phyloP scores from a whole-genome alignment of 2,113 vertebrate genomes.

The Phycodurus eques region DNA sequence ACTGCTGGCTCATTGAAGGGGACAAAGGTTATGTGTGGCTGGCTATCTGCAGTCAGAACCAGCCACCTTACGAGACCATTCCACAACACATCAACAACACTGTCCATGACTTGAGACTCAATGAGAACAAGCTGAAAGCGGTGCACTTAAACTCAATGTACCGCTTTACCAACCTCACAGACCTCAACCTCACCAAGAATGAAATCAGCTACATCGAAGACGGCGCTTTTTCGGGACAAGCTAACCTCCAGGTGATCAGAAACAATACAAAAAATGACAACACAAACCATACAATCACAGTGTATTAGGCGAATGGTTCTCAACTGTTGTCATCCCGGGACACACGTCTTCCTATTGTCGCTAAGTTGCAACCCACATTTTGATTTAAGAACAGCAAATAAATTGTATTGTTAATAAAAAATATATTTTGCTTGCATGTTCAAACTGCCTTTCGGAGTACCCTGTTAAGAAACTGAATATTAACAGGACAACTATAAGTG shows the following conservation, averaged over 20 bases:
- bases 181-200: conserved; percentile 98
- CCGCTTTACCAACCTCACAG: conserved; percentile 96
- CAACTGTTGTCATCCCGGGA: too few species aligned
- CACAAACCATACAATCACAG: neutral
- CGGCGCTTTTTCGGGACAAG: conserved; percentile 92
- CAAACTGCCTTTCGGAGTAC: too few species aligned
- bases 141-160: conserved; percentile 92
- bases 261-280: neutral
- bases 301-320: neutral
- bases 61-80: conserved; percentile 96
- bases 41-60: conserved; percentile 99
- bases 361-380: too few species aligned
- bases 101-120: conserved; percentile 92
- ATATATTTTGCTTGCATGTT: too few species aligned
- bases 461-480: too few species aligned
- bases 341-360: too few species aligned
- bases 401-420: too few species aligned
- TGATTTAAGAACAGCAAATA: too few species aligned
- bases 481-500: too few species aligned
- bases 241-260: conserved; percentile 85
- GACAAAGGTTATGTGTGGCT: conserved; percentile 98
- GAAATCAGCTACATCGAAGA: conserved; percentile 97
- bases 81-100: conserved; percentile 99
- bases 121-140: conserved; percentile 95
- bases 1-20: conserved; percentile 98